phyloP scores from a whole-genome alignment of 1,140 invertebrate genomes.

The Drosophila biarmipes region DNA sequence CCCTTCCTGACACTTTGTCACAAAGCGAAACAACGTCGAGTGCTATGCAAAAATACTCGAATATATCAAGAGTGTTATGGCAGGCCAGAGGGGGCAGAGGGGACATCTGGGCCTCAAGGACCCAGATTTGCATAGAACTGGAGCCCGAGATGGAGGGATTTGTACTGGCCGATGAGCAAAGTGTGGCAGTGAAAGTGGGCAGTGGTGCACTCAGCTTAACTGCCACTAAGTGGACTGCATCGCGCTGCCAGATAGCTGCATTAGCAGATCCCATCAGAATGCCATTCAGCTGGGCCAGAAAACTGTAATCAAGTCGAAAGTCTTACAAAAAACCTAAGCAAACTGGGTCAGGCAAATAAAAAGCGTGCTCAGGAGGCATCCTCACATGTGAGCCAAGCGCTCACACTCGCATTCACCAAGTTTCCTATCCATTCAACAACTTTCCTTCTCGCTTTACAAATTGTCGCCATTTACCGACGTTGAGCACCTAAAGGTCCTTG shows the following conservation, averaged over 20 bases:
- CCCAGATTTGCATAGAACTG: slow-evolving; percentile 59
- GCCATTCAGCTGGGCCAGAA: slow-evolving; percentile 69
- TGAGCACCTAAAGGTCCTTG: slow-evolving; percentile 46
- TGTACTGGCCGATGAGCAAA: slow-evolving; percentile 49
- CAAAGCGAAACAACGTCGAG: slow-evolving; percentile 62
- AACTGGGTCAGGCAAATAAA: slow-evolving; percentile 75
- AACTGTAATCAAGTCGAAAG: slow-evolving; percentile 70
- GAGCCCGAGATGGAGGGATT: slow-evolving; percentile 7
- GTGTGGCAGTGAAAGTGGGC: slow-evolving; percentile 61
- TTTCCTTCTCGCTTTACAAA: slow-evolving; percentile 59
- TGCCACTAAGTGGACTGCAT: slow-evolving; percentile 79
- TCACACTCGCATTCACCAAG: slow-evolving; percentile 32
- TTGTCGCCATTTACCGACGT: slow-evolving; percentile 72
- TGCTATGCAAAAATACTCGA: slow-evolving; percentile 61
- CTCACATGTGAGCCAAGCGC: slow-evolving; percentile 53
- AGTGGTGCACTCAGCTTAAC: slow-evolving; percentile 46
- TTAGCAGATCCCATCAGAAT: slow-evolving; percentile 77
- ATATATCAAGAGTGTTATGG: slow-evolving; percentile 73
- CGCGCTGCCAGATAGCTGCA: slow-evolving; percentile 75
- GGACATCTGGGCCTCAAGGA: slow-evolving; percentile 54
- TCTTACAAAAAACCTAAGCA: slow-evolving; percentile 19
- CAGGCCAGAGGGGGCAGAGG: slow-evolving; percentile 6
- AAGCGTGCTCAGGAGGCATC: slow-evolving; percentile 1
- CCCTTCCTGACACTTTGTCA: slow-evolving; percentile 77
- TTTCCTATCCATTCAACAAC: slow-evolving; percentile 11